Base-by-base conservation (phyloP, 2,797 vertebrate species). In the Xenentodon cancila region DNA sequence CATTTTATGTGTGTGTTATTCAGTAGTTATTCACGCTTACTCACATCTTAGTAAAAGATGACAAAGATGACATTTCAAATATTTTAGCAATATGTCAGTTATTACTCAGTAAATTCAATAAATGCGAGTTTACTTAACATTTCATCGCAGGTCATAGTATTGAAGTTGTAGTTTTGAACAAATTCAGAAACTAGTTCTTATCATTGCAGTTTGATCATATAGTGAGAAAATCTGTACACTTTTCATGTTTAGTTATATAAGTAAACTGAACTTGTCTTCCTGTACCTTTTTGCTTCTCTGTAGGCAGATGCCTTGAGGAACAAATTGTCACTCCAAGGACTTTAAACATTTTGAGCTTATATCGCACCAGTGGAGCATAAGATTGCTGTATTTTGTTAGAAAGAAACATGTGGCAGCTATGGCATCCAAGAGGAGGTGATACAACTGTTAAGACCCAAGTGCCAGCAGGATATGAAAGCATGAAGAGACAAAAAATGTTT, bases 241-340 rank as follows among this genome's bases (percentile, higher is more conserved):
- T 15, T 40, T 40, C 12, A 12, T 50, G 7, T 4, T 53, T 22
- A n/a, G 43, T 45, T 13, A 15, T 34, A 15, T 45, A 18, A 46
- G 43, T 44, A 21, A 48, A 12, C 17, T 30, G 27, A 18, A 40
- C 18, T 9, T 9, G 9, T 16, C n/a, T 32, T 42, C 9, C 16
- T 48, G 13, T 22, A 32, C 3, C 7, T 32, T 52, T 57, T 40
- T 46, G n/a, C 18, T 47, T 34, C 3, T 32, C 21, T 62, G 12
- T 30, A 81, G 74, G 64, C 27, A 42, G n/a, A 69, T 8, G 19
- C 13, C 19, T 44, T 65, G 58, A 79, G 57, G 18, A 62, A 2
- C 3, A 45, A 21, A 47, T 17, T 11, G 4, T 20, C 12, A n/a
- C 37, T 34, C 1, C 2, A 27, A 50, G n/a, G 21, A 48, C 16